Conservation (phyloP, 2,797 vertebrate genomes). For the Poecilia wingei region DNA sequence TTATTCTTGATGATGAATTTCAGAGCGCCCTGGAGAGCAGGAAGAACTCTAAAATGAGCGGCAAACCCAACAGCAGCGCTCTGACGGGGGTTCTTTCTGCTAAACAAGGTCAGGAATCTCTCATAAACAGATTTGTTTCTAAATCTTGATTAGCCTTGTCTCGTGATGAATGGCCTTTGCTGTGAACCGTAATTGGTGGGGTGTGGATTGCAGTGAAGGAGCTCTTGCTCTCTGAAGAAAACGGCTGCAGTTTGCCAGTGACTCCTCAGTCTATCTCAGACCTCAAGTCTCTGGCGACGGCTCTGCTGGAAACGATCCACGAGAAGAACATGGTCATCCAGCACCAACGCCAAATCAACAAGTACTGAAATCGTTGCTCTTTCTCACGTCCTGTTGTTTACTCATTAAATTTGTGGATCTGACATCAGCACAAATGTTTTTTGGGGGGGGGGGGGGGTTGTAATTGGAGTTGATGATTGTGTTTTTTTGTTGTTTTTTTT, state of each 20-base stretch:
- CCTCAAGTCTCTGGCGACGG: slow-evolving; percentile 96
- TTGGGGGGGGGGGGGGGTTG: no score
- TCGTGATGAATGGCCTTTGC: neutral
- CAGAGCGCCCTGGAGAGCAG: slow-evolving; percentile 94
- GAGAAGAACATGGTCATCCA: slow-evolving; percentile 99
- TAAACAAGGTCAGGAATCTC: slow-evolving; percentile 88
- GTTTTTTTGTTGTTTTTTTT: neutral
- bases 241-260: slow-evolving; percentile 93
- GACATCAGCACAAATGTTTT: neutral
- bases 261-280: slow-evolving; percentile 97
- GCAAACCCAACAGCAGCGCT: slow-evolving; percentile 89
- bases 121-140: neutral
- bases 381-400: neutral
- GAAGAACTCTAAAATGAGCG: slow-evolving; percentile 87
- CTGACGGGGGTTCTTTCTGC: slow-evolving; percentile 96
- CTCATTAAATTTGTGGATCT: neutral
- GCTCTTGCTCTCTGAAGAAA: slow-evolving; percentile 89
- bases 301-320: slow-evolving; percentile 96
- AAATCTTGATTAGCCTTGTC: neutral
- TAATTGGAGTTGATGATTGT: no score
- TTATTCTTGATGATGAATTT: slow-evolving; percentile 16
- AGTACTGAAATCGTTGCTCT: slow-evolving; percentile 75
- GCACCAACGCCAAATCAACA: slow-evolving; percentile 98
- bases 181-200: neutral
- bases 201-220: slow-evolving; percentile 77